Base-by-base conservation (phyloP, 2,888 invertebrate genomes). In the Erebia aethiops region DNA sequence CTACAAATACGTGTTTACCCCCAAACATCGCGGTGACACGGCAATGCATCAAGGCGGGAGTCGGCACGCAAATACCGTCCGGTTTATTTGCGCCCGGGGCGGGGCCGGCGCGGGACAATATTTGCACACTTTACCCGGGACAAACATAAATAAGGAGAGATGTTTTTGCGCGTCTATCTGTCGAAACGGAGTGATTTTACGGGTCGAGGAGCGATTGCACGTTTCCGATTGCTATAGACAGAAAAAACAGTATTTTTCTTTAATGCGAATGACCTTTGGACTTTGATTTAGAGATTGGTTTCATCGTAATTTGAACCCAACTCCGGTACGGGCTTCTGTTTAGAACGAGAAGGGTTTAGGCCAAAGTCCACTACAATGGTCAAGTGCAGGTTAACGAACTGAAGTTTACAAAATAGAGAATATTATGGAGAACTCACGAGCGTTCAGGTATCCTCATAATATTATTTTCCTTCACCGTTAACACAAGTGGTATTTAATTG, bases 121-220 rank as follows among this genome's bases (percentile, higher is more conserved):
- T 72, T 72, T 72, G 66, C 62, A 62, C 66, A 62, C 70, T 66
- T 61, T 72, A 46, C 72, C 67, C 61, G 65, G 58, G 46, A 46
- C 57, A 70, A 70, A 72, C 70, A 70, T 57, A 70, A 72, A 72
- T 67, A 70, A 70, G 62, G 56, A 16, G 61, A 66, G 63, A 70
- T 69, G 72, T 72, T 72, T 70, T 72, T 70, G 51, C 70, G 66
- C 70, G 14, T 58, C 54, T 41, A 52, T 56, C 64, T 18, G 64
- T 56, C 21, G 41, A 69, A 72, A 49, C 61, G 71, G 56, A 69
- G 65, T 69, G 61, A 72, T 72, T 69, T 62, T 62, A 65, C 60
- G 64, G 43, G 56, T 64, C 64, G 64, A 71, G 41, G 63, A 57
- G 64, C 52, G 62, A 62, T 62, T 62, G 49, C 62, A 21, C 49